Evolutionary conservation across 2,888 invertebrate genomes (phyloP), one percentile per base, ranked within the genome.

Genomic region (Hirtodrosophila cameraria): DNA sequence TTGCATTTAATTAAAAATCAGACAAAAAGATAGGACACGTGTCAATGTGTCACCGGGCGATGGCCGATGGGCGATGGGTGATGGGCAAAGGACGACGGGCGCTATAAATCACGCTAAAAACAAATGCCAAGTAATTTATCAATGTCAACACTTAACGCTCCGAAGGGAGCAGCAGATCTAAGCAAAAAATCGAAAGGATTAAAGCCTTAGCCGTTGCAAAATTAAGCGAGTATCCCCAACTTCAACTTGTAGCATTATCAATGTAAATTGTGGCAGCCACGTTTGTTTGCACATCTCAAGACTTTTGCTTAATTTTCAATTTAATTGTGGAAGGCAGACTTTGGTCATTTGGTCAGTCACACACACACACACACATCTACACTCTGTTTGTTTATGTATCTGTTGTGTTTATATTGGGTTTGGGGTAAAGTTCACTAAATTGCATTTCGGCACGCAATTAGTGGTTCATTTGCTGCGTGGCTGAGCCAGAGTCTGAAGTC

Each of bases 391-490:
- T 16, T 30, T 38, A 18, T 59, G 54, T 67, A 41, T 58, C 30
- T 57, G 36, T 62, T 65, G 35, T 57, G 66, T 71, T 60, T 13
- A 20, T 64, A 35, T 67, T 61, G 57, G 52, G 54, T 30, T 11
- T 58, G 58, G 45, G 63, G 78, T 58, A 86, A 79, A 88, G 86
- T 89, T 82, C 88, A 79, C 79, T 78, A 89, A 88, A 88, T 88
- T 89, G 81, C 88, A 89, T 89, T 88, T 88, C 82, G 89, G 89
- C 88, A 89, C 88, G 89, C 89, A 89, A 88, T 88, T 89, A 88
- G 89, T 88, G 88, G 88, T 89, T 86, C 87, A 75, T 82, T 88
- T 83, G 78, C 76, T 77, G 85, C 77, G 67, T 75, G 80, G 62
- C 75, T 71, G 80, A 64, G 67, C 62, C 77, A 16, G 48, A 9